A percentile compares a stretch with the other conserved stretches of the same genome.
phyloP scores from a whole-genome alignment of 2,888 invertebrate genomes.

The Tetragnatha montana region DNA sequence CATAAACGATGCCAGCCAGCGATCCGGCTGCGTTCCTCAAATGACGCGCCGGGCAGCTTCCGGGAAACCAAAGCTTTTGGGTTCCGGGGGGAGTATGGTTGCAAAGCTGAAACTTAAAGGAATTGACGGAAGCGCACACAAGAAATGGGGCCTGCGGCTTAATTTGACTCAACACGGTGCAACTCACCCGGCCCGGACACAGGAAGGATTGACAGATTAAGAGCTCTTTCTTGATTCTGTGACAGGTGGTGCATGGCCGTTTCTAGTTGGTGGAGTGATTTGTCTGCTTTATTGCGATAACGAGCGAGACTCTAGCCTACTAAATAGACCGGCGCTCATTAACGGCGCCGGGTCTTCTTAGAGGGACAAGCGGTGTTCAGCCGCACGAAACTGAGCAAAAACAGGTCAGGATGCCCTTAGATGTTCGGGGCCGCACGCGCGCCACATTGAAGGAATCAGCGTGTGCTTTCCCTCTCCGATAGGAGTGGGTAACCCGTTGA shows the following conservation, averaged over 20 bases:
- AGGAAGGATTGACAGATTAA: conserved; percentile 60
- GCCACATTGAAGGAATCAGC: too few relatives aligned
- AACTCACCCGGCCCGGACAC: conserved; percentile 62
- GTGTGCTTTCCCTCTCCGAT: too few relatives aligned
- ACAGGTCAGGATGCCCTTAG: too few relatives aligned
- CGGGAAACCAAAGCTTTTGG: conserved; percentile 78
- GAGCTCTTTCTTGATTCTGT: conserved; percentile 73
- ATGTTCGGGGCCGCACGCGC: too few relatives aligned
- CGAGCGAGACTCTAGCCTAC: conserved; percentile 82
- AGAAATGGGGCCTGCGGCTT: conserved; percentile 9
- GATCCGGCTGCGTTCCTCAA: conserved; percentile 80
- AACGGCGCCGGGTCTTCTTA: too few relatives aligned
- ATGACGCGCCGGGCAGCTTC: conserved; percentile 80
- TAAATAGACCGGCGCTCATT: too few relatives aligned
- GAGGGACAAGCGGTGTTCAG: too few relatives aligned
- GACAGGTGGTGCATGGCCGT: conserved; percentile 81
- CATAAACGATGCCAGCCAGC: conserved; percentile 82
- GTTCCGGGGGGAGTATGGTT: conserved; percentile 38
- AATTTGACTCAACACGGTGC: conserved; percentile 14
- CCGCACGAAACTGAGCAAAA: too few relatives aligned
- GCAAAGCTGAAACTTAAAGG: conserved; percentile 35
- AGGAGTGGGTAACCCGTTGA: too few relatives aligned
- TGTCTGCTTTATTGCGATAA: conserved; percentile 86
- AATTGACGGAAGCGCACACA: conserved; percentile 28
- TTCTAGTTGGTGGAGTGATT: conserved; percentile 85